Base-by-base conservation (phyloP, 2,113 vertebrate species). In the Pseudopodoces humilis region DNA sequence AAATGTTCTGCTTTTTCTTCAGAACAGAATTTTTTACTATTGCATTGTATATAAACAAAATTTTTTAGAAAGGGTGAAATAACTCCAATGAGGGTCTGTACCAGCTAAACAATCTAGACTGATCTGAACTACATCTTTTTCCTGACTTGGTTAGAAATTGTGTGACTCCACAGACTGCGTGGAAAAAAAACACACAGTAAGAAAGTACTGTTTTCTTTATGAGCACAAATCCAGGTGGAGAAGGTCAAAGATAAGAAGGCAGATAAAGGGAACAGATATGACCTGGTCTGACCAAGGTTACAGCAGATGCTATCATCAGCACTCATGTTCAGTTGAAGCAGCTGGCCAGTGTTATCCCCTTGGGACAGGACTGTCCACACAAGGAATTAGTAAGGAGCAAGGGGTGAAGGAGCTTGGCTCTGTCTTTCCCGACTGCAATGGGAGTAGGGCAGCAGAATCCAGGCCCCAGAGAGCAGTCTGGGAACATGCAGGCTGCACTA, bases 81-180 rank as follows among this genome's bases (percentile, higher is more conserved):
- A 69, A 67, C 2, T 81, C 35, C 68, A 58, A 39, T 0, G 0
- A 80, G 44, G 58, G 28, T 46, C 46, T 76, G n/a, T 56, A 33
- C 28, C 39, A 55, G 43, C 25, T 39, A 44, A 85, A 71, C 35
- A 46, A 28, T 41, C 23, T 22, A 49, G 19, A 25, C 23, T 39
- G 16, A 58, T 39, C 41, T 31, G 60, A 91, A 30, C 43, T 33
- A 37, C 7, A 13, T 68, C 13, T 47, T 92, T 76, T 86, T 62
- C 56, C 60, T 55, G 39, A 28, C 75, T 35, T 33, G 58, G 20
- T 88, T 78, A 88, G 68, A 76, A 96, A 92, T 47, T 9, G 37
- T 35, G 19, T 47, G 49, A 69, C 49, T 65, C 79, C 39, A 44
- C 17, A 10, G 31, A 44, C 33, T 20, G 17, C 0, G 0, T 24